Percentiles rank a stretch among this genome's conserved stretches.
Evolutionary conservation across 2,888 invertebrate genomes (phyloP).

Genomic region (Sphinx pinastri): DNA sequence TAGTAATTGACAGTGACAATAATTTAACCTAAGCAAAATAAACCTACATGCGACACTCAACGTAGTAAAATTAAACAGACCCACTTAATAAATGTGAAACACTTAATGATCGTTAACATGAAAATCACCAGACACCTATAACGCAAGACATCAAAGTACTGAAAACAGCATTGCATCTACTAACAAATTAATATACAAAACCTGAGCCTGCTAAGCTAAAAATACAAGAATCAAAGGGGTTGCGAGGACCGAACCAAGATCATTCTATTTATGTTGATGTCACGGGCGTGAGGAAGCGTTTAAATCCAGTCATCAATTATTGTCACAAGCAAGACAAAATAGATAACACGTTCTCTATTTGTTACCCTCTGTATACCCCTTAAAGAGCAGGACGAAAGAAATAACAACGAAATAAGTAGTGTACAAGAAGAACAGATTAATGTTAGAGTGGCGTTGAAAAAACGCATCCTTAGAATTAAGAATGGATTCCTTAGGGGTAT

Average conservation of each 20-base stretch:
- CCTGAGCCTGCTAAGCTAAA: constrained; percentile 75
- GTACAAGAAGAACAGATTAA: constrained; percentile 71
- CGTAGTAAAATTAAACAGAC: constrained; percentile 46
- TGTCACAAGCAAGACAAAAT: constrained; percentile 82
- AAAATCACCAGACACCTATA: constrained; percentile 77
- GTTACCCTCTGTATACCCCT: constrained; percentile 65
- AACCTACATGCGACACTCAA: not conserved
- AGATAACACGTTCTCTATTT: constrained; percentile 82
- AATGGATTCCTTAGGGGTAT: constrained; percentile 65
- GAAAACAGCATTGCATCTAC: constrained; percentile 62
- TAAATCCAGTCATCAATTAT: constrained; percentile 84
- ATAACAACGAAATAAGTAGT: constrained; percentile 75
- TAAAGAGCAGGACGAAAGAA: constrained; percentile 76
- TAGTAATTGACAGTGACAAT: not conserved
- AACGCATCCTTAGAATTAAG: constrained; percentile 75
- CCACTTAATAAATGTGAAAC: constrained; percentile 54
- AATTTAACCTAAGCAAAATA: not conserved
- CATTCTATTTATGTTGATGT: constrained; percentile 84
- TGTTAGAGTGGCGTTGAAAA: constrained; percentile 72
- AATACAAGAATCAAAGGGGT: constrained; percentile 82
- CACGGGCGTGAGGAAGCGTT: constrained; percentile 85
- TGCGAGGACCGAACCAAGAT: constrained; percentile 72
- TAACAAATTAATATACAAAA: constrained; percentile 81
- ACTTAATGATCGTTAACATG: constrained; percentile 64
- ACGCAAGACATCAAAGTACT: constrained; percentile 79